Conservation (phyloP, 2,888 invertebrate genomes). For the Aporophyla lueneburgensis region DNA sequence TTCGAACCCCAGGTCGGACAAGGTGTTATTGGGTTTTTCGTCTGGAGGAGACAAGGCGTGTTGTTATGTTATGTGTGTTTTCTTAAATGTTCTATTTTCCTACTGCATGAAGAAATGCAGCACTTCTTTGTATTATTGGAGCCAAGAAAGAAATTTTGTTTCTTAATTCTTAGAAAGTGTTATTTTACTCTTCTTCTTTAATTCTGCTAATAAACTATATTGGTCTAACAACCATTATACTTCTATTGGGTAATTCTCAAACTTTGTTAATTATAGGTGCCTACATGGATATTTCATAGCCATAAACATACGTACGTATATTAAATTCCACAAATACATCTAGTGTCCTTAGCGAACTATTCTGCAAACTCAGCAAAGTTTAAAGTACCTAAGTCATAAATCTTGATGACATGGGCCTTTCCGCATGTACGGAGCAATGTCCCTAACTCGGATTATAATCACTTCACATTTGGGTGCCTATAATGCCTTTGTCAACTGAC, state of each 20-base stretch:
- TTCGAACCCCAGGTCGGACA: too few species aligned
- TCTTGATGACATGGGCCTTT: conserved; percentile 63
- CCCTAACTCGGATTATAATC: conserved; percentile 62
- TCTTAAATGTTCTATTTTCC: background rate
- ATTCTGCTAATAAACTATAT: background rate
- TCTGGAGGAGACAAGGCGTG: too few species aligned
- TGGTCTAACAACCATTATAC: too few species aligned
- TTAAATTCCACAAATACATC: conserved; percentile 44
- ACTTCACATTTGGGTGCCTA: conserved; percentile 37
- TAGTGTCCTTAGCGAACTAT: conserved; percentile 52
- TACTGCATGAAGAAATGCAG: too few species aligned
- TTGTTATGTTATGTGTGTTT: background rate
- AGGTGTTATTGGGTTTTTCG: too few species aligned
- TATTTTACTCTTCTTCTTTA: background rate
- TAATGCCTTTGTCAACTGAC: conserved; percentile 39
- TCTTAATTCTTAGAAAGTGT: background rate
- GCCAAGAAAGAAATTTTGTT: background rate
- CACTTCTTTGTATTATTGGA: background rate
- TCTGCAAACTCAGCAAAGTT: conserved; percentile 52
- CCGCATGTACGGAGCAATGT: conserved; percentile 40
- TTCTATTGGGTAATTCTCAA: background rate
- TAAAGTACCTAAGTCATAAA: conserved; percentile 63
- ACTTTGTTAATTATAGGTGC: too few species aligned
- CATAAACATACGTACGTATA: conserved; percentile 10
- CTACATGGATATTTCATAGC: background rate